These are phyloP conservation scores for Distichodus sexfasciatus DNA, from an alignment of 2,797 vertebrate genomes.

Conservation along the genomic window DNA sequence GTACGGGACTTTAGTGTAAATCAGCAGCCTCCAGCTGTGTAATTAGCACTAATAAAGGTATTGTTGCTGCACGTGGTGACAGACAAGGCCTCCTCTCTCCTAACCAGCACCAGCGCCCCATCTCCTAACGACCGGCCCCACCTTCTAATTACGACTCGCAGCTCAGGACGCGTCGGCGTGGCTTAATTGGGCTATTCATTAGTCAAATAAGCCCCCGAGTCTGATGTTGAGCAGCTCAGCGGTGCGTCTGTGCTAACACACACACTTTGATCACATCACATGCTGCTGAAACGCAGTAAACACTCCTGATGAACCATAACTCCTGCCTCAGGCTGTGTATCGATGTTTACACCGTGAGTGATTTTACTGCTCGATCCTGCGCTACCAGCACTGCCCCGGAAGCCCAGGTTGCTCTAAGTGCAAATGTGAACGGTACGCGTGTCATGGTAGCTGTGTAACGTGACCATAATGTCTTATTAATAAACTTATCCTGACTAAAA, in stretches of 20 bases:
- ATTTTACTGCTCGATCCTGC: no score
- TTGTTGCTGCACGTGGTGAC: constrained; percentile 30
- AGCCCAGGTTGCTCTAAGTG: no score
- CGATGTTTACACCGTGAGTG: no score
- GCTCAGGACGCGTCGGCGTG: constrained; percentile 38
- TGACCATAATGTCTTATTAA: no score
- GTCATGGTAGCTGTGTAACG: no score
- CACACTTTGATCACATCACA: neutral
- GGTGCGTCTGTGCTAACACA: neutral
- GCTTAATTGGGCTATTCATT: constrained; percentile 60
- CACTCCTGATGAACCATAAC: neutral
- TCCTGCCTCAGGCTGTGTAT: no score
- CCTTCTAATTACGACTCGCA: constrained; percentile 54
- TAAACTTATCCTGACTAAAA: no score
- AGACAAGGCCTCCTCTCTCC: constrained; percentile 12
- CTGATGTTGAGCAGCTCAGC: constrained; percentile 50
- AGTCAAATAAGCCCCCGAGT: constrained; percentile 48
- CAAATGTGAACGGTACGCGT: no score
- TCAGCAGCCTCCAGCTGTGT: neutral
- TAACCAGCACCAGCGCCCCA: constrained; percentile 37
- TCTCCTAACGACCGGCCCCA: constrained; percentile 43
- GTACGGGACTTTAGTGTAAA: no score
- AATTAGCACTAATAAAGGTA: constrained; percentile 30
- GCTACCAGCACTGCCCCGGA: no score
- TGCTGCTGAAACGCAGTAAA: neutral